Base-by-base conservation (phyloP, 2,797 vertebrate genomes). In the Paedocypris micromegethes region DNA sequence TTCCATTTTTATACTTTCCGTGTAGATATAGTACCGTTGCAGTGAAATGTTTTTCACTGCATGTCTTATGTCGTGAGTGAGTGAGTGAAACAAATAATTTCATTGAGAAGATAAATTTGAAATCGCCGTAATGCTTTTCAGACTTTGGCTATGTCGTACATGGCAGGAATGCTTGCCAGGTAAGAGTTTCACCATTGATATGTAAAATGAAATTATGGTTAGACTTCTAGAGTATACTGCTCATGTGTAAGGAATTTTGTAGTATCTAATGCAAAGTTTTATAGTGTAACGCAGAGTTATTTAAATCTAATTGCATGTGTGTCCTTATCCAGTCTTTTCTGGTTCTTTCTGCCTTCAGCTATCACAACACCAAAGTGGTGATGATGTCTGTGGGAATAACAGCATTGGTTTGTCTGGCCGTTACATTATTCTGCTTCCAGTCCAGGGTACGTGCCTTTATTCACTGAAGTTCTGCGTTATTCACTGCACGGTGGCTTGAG, bases 341-440 rank as follows among this genome's bases (percentile, higher is more conserved):
- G 5, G 47, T 6, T 62, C 4, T 75, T 37, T 70, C 57, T 58
- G 38, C 73, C 52, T 43, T 9, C 57, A 83, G 81, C 56, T 80
- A 77, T 68, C 77, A 82, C 42, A 74, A 82, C 57, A 83, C 82
- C 38, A 78, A 80, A 60, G 79, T 75, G 47, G 82, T 83, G 42
- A 74, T 83, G 72, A 61, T 82, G 73, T 80, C 77, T 65, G 68
- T 82, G 44, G 82, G 79, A 2, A 83, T 83, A 62, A 82, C 79
- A 5, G 78, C 79, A 38, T 43, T 82, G 53, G 82, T 82, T 51
- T 83, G 82, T 56, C 60, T 80, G 6, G 77, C 71, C 9, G 70
- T 83, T 68, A 83, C 77, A 3, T 76, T 82, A 51, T 83, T 81
- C 75, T 82, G 75, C 72, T 83, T 81, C 69, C 82, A 81, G 46